Percentiles rank a stretch among this genome's conserved stretches.
phyloP scores from a whole-genome alignment of 1,140 invertebrate species.

The Caenorhabditis tropicalis region DNA sequence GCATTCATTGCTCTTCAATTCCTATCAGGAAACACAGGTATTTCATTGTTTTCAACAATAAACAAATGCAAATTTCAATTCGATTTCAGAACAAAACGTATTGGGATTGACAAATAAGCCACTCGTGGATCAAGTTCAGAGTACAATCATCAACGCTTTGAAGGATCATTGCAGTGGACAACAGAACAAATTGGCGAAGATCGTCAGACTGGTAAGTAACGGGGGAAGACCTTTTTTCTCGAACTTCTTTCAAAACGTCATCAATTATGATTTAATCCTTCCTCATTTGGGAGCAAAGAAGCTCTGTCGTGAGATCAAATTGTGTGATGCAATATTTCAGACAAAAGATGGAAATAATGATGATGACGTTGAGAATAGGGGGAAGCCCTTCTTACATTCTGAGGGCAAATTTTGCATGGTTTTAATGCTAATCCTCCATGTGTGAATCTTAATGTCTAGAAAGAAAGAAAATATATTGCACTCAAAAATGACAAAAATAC shows the following conservation, averaged over 20 bases:
- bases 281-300: background rate
- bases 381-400: background rate
- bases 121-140: conserved; percentile 64
- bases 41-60: background rate
- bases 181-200: conserved; percentile 66
- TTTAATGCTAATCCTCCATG: conserved; percentile 37
- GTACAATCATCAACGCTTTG: conserved; percentile 69
- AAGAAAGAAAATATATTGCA: background rate
- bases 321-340: background rate
- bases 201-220: conserved; percentile 65
- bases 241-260: background rate
- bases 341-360: background rate
- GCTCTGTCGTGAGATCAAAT: background rate
- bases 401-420: conserved; percentile 14
- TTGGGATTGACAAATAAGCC: conserved; percentile 54
- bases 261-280: background rate
- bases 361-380: background rate
- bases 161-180: conserved; percentile 70
- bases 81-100: conserved; percentile 60
- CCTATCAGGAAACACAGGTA: conserved; percentile 60
- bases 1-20: conserved; percentile 67
- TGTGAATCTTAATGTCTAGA: background rate
- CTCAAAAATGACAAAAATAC: background rate
- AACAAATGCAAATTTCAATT: background rate
- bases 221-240: background rate